Evolutionary conservation across 2,797 vertebrate genomes (phyloP), one percentile per base, ranked within the genome.

Genomic region (Eurystomus glaucurus): DNA sequence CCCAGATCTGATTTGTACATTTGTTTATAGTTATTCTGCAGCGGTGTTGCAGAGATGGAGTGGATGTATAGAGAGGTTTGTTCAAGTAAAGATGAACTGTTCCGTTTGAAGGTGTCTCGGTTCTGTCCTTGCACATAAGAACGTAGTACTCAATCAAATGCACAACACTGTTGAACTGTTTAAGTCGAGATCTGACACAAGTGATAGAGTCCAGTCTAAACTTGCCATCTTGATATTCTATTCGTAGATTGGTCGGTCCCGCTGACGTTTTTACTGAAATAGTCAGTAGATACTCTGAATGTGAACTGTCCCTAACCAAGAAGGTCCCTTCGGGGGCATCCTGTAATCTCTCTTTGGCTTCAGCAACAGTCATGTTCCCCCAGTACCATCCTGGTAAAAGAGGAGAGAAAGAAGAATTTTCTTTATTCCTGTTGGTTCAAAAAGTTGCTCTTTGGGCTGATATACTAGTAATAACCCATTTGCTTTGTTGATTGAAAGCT

Each of bases 161-260:
- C 29, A 99, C 99, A 97, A 99, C 99, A 5, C 99, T 99, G 98
- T 99, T 99, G 68, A 99, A 99, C 83, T 99, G 99, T 93, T 99
- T 99, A 35, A 99, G 98, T 97, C 98, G 99, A 51, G 99, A 99
- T 87, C 98, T 98, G 84, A 99, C 98, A 97, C 99, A 99, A 35
- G 99, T 98, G 96, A 99, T 99, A 2, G 99, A 99, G 98, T 99
- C 99, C 98, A 99, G 98, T 96, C 99, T 99, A 98, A 99, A 99
- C 85, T 99, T 99, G 55, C 99, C 99, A 61, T 99, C 99, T 91
- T 99, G 98, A 98, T 98, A 99, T 93, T 99, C 99, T 60, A 99
- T 99, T 26, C 99, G 99, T 55, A 99, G 98, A 97, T 99, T 99
- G 90, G 99, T 99, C 91, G 99, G 99, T 85, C 99, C 99, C 0